Evolutionary conservation across 2,888 invertebrate genomes (phyloP).

Genomic region (Diadegma fenestrale): DNA sequence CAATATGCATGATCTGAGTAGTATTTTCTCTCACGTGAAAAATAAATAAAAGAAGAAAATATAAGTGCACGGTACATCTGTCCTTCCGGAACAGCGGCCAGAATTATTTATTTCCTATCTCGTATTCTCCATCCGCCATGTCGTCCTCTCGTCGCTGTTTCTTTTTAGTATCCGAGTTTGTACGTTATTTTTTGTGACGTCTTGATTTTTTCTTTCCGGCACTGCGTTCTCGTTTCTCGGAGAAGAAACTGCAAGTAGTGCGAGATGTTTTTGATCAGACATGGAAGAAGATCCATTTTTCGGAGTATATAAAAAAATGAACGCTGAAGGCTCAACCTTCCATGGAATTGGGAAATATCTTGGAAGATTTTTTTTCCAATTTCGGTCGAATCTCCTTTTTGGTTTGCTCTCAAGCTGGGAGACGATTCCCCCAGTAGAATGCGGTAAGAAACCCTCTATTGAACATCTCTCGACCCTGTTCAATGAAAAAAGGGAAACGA

Average conservation of each 20-base stretch:
- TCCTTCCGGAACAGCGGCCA: slow-evolving; percentile 36
- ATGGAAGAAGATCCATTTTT: background rate
- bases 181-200: background rate
- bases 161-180: slow-evolving; percentile 17
- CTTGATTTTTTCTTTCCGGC: slow-evolving; percentile 1
- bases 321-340: background rate
- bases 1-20: background rate
- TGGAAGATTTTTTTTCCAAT: too few species aligned
- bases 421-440: background rate
- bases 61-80: slow-evolving; percentile 37
- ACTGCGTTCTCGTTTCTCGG: background rate
- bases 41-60: slow-evolving; percentile 35
- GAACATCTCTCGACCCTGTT: slow-evolving; percentile 37
- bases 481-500: slow-evolving; percentile 22
- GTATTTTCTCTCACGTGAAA: slow-evolving; percentile 26
- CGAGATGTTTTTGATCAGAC: slow-evolving; percentile 28
- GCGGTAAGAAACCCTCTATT: slow-evolving; percentile 36
- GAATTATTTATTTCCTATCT: slow-evolving; percentile 57
- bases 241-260: slow-evolving; percentile 22
- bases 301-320: background rate
- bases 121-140: slow-evolving; percentile 14
- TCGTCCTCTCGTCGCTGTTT: background rate
- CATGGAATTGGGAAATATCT: too few species aligned
- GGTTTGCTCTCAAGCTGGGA: slow-evolving; percentile 24
- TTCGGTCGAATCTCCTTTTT: slow-evolving; percentile 9